Conservation (phyloP, 2,888 invertebrate species). For the Gisinianus flammeolus region DNA sequence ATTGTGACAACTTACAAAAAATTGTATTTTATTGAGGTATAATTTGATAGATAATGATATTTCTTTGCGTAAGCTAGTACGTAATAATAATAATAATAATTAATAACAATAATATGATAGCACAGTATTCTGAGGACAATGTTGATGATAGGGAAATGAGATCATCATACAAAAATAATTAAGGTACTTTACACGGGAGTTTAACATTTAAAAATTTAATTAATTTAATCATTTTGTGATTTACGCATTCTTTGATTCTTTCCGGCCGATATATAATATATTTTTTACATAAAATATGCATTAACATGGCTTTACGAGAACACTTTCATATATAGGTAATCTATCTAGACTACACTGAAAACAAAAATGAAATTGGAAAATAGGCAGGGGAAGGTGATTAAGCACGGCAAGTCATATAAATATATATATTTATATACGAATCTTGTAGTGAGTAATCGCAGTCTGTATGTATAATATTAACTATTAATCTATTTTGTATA, state of each 20-base stretch:
- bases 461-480: not conserved
- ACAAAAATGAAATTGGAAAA: not conserved
- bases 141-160: constrained; percentile 32
- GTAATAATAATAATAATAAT: not conserved
- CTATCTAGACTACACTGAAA: too few relatives aligned
- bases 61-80: not conserved
- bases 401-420: not conserved
- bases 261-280: not conserved
- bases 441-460: not conserved
- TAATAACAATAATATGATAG: not conserved
- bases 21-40: not conserved
- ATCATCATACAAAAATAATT: constrained; percentile 43
- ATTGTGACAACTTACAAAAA: not conserved
- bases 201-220: not conserved
- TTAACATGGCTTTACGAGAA: not conserved
- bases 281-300: not conserved
- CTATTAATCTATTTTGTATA: not conserved
- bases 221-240: not conserved
- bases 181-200: constrained; percentile 4
- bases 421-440: not conserved
- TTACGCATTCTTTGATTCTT: not conserved
- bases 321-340: not conserved
- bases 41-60: not conserved
- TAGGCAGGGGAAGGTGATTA: not conserved
- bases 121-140: not conserved